These are phyloP conservation scores for Varanus salvator DNA, from an alignment of 2,113 vertebrate genomes.

Conservation along the genomic window DNA sequence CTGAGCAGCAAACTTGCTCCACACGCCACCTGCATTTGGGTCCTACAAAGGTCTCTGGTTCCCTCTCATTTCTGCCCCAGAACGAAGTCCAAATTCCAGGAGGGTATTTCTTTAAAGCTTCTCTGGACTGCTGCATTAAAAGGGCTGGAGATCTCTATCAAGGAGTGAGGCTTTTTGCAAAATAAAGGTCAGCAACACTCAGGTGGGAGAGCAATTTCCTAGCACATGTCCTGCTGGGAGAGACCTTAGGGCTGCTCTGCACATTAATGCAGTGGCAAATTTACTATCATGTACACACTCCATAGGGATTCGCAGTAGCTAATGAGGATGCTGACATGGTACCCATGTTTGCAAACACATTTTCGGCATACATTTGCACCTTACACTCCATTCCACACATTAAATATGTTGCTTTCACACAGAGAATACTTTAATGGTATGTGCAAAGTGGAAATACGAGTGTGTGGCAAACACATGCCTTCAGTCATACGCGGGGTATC, in stretches of 20 bases:
- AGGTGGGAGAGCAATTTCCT: background rate
- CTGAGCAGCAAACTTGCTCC: background rate
- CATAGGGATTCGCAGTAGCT: background rate
- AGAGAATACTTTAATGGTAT: background rate
- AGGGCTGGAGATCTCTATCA: background rate
- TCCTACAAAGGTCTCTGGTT: background rate
- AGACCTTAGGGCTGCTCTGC: background rate
- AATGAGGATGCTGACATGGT: too few species aligned
- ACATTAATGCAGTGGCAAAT: background rate
- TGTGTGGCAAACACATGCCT: background rate
- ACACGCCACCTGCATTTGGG: background rate
- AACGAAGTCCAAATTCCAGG: background rate
- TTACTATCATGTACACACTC: background rate
- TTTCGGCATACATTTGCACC: background rate
- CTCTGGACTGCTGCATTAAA: background rate
- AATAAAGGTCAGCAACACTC: background rate
- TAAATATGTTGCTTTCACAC: background rate
- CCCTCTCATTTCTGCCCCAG: background rate
- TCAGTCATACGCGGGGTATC: background rate
- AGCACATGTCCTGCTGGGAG: background rate
- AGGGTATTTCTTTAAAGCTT: background rate
- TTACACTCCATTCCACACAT: background rate
- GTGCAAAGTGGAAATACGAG: background rate
- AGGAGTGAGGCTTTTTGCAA: background rate
- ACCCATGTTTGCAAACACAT: background rate